These are phyloP conservation scores for Crambe crambe DNA, from an alignment of 37 sponge, comb jelly and placozoan genomes.

Conservation along the genomic window DNA sequence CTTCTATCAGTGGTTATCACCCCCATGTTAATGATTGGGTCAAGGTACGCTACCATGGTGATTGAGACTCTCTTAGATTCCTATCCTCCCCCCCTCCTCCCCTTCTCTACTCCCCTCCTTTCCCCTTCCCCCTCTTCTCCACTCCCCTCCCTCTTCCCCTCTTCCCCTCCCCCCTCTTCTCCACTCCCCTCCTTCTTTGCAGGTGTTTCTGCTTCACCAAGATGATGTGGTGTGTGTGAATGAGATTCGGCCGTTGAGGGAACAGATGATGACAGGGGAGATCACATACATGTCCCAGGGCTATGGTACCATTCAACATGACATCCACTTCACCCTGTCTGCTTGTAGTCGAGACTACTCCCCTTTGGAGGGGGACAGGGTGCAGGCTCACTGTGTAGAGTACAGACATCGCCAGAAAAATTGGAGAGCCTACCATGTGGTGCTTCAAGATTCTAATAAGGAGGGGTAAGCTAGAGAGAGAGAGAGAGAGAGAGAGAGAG, in stretches of 20 bases:
- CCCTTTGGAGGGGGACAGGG: conserved; percentile 38
- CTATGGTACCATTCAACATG: conserved; percentile 29
- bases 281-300: conserved; percentile 13
- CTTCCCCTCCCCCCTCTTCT: too few species aligned
- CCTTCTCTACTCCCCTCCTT: too few species aligned
- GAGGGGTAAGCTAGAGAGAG: too few species aligned
- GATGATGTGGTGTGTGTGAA: conserved; percentile 21
- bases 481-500: too few species aligned
- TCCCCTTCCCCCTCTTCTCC: too few species aligned
- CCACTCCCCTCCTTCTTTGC: not conserved
- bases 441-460: not conserved
- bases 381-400: conserved; percentile 48
- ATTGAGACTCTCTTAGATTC: too few species aligned
- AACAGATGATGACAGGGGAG: not conserved
- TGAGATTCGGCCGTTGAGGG: conserved; percentile 38
- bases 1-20: conserved; percentile 9
- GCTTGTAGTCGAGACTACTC: conserved; percentile 17
- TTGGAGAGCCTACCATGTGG: conserved; percentile 47
- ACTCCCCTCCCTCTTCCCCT: too few species aligned
- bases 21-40: conserved; percentile 48
- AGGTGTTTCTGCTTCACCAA: conserved; percentile 2
- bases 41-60: too few species aligned
- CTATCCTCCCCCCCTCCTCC: too few species aligned
- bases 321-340: conserved; percentile 38
- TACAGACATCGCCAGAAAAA: conserved; percentile 23